Percentiles rank a stretch among this genome's conserved stretches.
Evolutionary conservation across 2,888 invertebrate genomes (phyloP).

Genomic region (Amblyteles armatorius): DNA sequence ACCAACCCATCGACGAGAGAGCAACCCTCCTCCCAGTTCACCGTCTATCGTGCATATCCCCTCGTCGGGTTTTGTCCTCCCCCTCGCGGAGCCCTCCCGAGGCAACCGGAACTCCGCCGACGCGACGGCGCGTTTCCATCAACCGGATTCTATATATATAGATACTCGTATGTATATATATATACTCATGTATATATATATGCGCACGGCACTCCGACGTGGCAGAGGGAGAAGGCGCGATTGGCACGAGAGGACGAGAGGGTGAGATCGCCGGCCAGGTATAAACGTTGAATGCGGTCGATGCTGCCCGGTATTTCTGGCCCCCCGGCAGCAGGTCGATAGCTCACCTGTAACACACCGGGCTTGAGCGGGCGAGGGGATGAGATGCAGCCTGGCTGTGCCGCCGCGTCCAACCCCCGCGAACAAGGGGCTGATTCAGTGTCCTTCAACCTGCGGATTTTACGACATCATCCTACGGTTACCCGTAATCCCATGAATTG

Average conservation of each 20-base stretch:
- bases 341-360: conserved; percentile 79
- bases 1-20: conserved; percentile 66
- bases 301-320: conserved; percentile 84
- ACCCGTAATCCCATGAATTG: conserved; percentile 1
- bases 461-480: not conserved
- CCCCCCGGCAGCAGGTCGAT: conserved; percentile 82
- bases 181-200: not conserved
- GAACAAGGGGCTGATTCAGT: conserved; percentile 67
- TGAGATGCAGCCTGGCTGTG: conserved; percentile 51
- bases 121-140: conserved; percentile 62
- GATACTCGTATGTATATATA: conserved; percentile 14
- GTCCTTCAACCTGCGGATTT: conserved; percentile 71
- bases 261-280: conserved; percentile 74
- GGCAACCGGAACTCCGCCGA: conserved; percentile 34
- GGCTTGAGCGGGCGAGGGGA: conserved; percentile 58
- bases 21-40: conserved; percentile 59
- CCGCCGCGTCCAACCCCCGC: conserved; percentile 10
- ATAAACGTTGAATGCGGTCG: conserved; percentile 80
- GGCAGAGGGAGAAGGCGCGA: conserved; percentile 5
- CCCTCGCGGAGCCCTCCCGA: conserved; percentile 19
- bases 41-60: conserved; percentile 36
- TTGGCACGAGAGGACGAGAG: conserved; percentile 20
- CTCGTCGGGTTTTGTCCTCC: conserved; percentile 46
- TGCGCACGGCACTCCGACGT: conserved; percentile 1
- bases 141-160: conserved; percentile 47